Evolutionary conservation across 1,140 invertebrate species (phyloP).

Genomic region (Bombus pascuorum): DNA sequence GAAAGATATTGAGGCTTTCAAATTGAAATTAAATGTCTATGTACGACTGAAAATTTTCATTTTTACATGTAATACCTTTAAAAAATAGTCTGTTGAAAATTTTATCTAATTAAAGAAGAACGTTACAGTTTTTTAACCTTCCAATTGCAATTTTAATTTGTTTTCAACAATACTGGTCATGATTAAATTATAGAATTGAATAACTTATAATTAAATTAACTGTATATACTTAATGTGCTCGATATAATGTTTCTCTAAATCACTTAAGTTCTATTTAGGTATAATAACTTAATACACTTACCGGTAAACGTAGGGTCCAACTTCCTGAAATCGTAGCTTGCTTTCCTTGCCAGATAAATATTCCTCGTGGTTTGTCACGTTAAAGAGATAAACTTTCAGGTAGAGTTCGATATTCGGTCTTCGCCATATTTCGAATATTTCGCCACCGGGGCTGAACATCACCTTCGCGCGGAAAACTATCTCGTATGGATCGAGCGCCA

Average conservation of each 20-base stretch:
- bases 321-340: constrained; percentile 90
- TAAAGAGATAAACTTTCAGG: constrained; percentile 93
- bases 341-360: constrained; percentile 87
- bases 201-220: background rate
- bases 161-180: too few relatives aligned
- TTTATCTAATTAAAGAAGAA: background rate
- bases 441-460: constrained; percentile 87
- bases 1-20: background rate
- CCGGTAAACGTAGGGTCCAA: constrained; percentile 96
- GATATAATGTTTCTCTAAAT: too few relatives aligned
- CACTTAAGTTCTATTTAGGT: too few relatives aligned
- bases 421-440: constrained; percentile 93
- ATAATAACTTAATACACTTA: constrained; percentile 79
- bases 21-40: background rate
- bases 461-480: constrained; percentile 90
- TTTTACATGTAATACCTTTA: too few relatives aligned
- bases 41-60: background rate
- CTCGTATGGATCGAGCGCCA: constrained; percentile 87
- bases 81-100: background rate
- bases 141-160: background rate
- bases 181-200: background rate
- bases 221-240: too few relatives aligned
- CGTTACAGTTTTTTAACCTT: background rate
- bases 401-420: constrained; percentile 92
- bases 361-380: constrained; percentile 92